These are phyloP conservation scores for Asobara japonica DNA, from an alignment of 1,140 invertebrate species.

Conservation along the genomic window DNA sequence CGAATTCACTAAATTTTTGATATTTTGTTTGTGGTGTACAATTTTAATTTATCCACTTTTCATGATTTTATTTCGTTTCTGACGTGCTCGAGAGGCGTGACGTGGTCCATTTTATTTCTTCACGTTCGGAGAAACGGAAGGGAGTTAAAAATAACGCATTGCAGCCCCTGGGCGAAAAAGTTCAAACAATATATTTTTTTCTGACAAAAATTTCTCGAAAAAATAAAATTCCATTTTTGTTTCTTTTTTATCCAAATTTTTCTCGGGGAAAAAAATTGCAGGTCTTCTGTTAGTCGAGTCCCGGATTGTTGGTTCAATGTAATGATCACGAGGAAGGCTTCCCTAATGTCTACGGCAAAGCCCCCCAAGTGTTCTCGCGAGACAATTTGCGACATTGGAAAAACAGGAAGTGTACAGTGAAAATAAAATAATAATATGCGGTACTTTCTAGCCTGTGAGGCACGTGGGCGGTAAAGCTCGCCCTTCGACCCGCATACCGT, in stretches of 20 bases:
- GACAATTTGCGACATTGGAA: background rate
- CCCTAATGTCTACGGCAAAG: background rate
- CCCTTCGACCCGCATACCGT: conserved; percentile 7
- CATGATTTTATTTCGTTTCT: no score
- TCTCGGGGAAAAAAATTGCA: background rate
- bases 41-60: no score
- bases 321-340: background rate
- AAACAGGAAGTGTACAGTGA: background rate
- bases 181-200: background rate
- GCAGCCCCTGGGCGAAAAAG: background rate
- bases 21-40: no score
- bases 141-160: background rate
- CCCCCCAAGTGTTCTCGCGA: background rate
- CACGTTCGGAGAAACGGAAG: background rate
- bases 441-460: conserved; percentile 9
- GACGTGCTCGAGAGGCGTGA: no score
- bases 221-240: background rate
- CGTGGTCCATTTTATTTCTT: no score
- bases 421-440: background rate
- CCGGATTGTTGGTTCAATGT: no score
- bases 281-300: no score
- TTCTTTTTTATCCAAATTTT: background rate
- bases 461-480: conserved; percentile 4
- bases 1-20: no score
- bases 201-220: background rate